Percentiles rank a stretch among this genome's conserved stretches.
Conservation (phyloP, 2,888 invertebrate genomes). For the Drosophila trichaetosa region DNA sequence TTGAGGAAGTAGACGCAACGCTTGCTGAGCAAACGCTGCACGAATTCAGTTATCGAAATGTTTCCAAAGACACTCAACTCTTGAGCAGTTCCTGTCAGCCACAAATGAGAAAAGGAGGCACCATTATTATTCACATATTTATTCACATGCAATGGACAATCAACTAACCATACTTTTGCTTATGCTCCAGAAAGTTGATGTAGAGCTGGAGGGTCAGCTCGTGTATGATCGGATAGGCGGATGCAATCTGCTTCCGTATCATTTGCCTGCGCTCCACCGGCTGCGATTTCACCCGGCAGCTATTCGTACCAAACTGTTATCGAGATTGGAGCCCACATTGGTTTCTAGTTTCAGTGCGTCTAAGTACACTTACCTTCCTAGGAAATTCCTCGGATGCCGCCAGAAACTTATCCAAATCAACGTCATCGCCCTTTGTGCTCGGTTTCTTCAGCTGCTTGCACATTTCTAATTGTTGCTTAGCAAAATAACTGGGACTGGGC, state of each 20-base stretch:
- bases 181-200: constrained; percentile 88
- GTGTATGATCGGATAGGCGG: constrained; percentile 89
- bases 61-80: constrained; percentile 84
- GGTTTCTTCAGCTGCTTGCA: constrained; percentile 63
- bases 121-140: background rate
- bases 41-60: constrained; percentile 85
- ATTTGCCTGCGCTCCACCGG: constrained; percentile 66
- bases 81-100: constrained; percentile 70
- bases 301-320: constrained; percentile 78
- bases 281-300: constrained; percentile 80
- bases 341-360: background rate
- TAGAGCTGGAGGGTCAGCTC: constrained; percentile 88
- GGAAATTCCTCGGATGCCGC: constrained; percentile 73
- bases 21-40: constrained; percentile 86
- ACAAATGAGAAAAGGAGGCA: background rate
- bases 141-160: background rate
- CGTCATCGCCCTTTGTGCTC: constrained; percentile 26
- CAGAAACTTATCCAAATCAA: constrained; percentile 67
- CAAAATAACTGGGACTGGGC: constrained; percentile 47
- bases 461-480: constrained; percentile 54
- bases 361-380: constrained; percentile 50
- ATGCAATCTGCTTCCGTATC: constrained; percentile 84
- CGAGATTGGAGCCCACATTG: background rate
- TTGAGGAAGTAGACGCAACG: constrained; percentile 86
- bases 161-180: constrained; percentile 83